Conservation (phyloP, 2,888 invertebrate genomes). For the Patella pellucida region DNA sequence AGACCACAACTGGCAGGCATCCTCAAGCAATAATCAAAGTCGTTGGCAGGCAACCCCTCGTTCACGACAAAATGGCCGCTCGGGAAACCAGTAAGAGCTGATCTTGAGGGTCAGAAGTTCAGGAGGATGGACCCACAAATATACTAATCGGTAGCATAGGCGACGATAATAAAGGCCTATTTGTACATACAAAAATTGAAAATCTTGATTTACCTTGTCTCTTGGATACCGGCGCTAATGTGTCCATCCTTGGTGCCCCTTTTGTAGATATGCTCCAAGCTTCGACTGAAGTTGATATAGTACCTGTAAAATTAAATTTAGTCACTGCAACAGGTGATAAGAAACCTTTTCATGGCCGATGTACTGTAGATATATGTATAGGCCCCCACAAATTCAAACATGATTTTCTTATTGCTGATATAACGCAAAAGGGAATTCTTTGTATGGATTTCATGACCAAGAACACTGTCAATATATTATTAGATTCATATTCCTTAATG, state of each 20-base stretch:
- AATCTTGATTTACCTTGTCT: not conserved
- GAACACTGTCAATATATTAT: not conserved
- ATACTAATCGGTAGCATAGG: not conserved
- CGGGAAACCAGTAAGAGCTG: not conserved
- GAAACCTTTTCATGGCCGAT: not conserved
- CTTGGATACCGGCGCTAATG: not conserved
- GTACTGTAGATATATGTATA: not conserved
- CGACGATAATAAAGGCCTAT: not conserved
- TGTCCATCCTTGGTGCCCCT: not conserved
- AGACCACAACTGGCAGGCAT: too few relatives aligned
- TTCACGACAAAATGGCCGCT: not conserved
- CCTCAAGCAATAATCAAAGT: not conserved
- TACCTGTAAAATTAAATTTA: not conserved
- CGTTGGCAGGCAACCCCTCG: not conserved
- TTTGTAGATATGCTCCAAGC: not conserved
- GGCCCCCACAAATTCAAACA: not conserved
- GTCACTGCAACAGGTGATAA: conserved; percentile 6
- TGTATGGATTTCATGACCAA: not conserved
- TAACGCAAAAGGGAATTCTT: not conserved
- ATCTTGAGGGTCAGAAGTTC: not conserved
- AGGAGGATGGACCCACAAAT: too few relatives aligned
- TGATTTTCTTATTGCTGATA: not conserved
- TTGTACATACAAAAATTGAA: not conserved
- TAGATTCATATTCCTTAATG: not conserved
- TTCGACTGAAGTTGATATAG: not conserved